Evolutionary conservation across 2,888 invertebrate species (phyloP).

Genomic region (Eutolmus rufibarbis): DNA sequence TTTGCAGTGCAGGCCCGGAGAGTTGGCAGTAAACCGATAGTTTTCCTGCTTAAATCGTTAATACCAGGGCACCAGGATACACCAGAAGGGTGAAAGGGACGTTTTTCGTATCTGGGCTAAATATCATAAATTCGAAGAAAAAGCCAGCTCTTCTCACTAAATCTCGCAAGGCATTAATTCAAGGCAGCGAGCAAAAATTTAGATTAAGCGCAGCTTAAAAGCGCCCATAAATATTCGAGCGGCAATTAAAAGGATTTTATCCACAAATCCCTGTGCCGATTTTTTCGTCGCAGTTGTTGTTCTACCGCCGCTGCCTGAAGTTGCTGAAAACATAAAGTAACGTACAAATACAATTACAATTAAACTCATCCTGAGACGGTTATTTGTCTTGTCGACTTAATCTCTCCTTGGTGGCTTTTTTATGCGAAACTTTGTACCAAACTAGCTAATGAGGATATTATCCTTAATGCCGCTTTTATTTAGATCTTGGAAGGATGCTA

Average conservation of each 20-base stretch:
- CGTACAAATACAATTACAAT: slow-evolving; percentile 42
- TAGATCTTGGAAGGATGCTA: slow-evolving; percentile 23
- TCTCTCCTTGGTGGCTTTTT: slow-evolving; percentile 46
- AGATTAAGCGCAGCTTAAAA: slow-evolving; percentile 47
- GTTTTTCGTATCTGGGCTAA: neutral
- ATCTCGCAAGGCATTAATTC: slow-evolving; percentile 44
- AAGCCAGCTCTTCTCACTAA: neutral
- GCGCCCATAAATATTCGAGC: slow-evolving; percentile 44
- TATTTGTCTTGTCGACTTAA: slow-evolving; percentile 47
- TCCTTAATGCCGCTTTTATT: slow-evolving; percentile 47
- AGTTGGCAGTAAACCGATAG: neutral
- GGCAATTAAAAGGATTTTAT: slow-evolving; percentile 47
- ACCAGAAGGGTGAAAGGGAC: neutral
- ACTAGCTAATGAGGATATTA: slow-evolving; percentile 48
- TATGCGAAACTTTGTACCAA: slow-evolving; percentile 40
- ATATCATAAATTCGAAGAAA: neutral
- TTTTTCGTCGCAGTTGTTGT: slow-evolving; percentile 36
- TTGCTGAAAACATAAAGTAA: slow-evolving; percentile 33
- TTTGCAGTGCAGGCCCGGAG: neutral
- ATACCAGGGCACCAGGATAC: neutral
- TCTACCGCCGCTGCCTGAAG: neutral
- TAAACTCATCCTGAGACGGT: slow-evolving; percentile 34
- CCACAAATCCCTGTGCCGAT: slow-evolving; percentile 34
- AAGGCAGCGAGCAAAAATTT: slow-evolving; percentile 44
- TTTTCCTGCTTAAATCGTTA: slow-evolving; percentile 10